A percentile compares a stretch with the other conserved stretches of the same genome.
Evolutionary conservation across 2,113 vertebrate species (phyloP).

Genomic region (Gambusia holbrooki): DNA sequence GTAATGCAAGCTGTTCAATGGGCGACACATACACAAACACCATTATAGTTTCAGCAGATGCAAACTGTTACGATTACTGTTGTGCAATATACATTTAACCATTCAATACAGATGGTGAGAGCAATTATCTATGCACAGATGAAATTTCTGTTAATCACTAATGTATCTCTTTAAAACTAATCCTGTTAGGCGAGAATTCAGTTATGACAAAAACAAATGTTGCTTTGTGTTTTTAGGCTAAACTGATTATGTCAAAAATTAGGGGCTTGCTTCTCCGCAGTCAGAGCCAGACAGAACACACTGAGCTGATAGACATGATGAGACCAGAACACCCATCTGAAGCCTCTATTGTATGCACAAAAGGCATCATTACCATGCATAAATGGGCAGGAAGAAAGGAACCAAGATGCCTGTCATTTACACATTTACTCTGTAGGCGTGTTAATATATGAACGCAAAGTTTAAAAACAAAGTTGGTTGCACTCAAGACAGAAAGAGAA

Average conservation of each 20-base stretch:
- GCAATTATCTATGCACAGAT: not conserved
- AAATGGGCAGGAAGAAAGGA: constrained; percentile 55
- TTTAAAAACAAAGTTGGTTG: constrained; percentile 39
- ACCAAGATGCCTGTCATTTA: constrained; percentile 38
- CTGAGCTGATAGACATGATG: constrained; percentile 13
- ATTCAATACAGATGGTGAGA: constrained; percentile 1
- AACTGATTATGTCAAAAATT: constrained; percentile 17
- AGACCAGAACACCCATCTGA: constrained; percentile 34
- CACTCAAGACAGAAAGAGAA: not conserved
- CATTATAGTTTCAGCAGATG: constrained; percentile 19
- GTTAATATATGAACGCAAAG: constrained; percentile 41
- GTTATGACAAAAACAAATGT: not conserved
- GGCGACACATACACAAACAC: constrained; percentile 22
- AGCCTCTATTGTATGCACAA: constrained; percentile 39
- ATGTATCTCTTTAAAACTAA: not conserved
- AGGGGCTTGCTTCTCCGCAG: constrained; percentile 12
- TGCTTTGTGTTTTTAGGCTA: constrained; percentile 10
- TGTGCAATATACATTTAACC: not conserved
- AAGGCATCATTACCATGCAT: constrained; percentile 50
- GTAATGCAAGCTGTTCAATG: constrained; percentile 33
- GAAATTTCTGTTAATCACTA: not conserved
- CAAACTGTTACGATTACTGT: constrained; percentile 1
- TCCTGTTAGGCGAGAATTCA: not conserved
- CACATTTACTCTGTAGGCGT: constrained; percentile 35
- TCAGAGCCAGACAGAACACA: constrained; percentile 15